Evolutionary conservation across 2,888 invertebrate genomes (phyloP), one percentile per base, ranked within the genome.

Genomic region (Chromoteleia sp.): DNA sequence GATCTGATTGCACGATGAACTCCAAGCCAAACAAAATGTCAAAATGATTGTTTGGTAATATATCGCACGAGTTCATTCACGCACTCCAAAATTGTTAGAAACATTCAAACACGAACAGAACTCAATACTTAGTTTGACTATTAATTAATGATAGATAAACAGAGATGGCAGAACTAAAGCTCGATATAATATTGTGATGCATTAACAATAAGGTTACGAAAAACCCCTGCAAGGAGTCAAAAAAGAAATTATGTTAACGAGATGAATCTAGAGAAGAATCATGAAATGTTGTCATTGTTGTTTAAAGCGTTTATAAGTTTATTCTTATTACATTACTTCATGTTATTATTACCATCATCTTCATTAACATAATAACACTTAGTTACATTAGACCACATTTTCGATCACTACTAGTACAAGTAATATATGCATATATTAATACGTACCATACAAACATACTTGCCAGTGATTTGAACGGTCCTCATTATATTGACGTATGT

Each of bases 381-480:
- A 61, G 73, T 81, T 81, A 81, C 76, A 76, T 77, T 63, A 48
- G 39, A 74, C 68, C 65, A 78, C 59, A 78, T 68, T 77, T 81
- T 83, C 50, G 65, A 81, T 61, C 81, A 68, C 70, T 61, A 30
- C 15, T 61, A 79, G 73, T 71, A 71, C 65, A 75, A 70, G 29
- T 74, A 43, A 75, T 81, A 80, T 79, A 76, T 80, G 76, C 63
- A 73, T 82, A 81, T 67, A 83, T 78, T 83, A 67, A 41, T 82
- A 50, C 19, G 84, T 74, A 74, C 61, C 63, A 86, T 83, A 80
- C 65, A 82, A 84, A 85, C 74, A 87, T 86, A 88, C 89, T 87
- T 89, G 89, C 90, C 91, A 89, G 90, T 88, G 90, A 91, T 91
- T 91, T 91, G 89, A 88, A 85, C 83, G 81, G 82, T 82, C 80